A percentile compares a stretch with the other conserved stretches of the same genome.
Conservation (phyloP, 2,113 vertebrate genomes). For the Oncorhynchus gorbuscha region DNA sequence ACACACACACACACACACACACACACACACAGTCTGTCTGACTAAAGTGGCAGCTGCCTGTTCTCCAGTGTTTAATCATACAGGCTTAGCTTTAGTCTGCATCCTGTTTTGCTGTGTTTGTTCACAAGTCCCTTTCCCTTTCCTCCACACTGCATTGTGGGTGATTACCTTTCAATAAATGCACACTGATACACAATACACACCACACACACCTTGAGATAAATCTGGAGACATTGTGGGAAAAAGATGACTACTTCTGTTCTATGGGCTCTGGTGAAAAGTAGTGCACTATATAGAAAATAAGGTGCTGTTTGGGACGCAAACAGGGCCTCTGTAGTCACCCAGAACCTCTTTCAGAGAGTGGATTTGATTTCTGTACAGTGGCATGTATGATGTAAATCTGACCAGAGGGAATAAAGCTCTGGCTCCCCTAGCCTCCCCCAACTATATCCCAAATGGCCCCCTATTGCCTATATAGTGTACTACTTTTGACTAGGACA, state of each 20-base stretch:
- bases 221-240: slow-evolving; percentile 26
- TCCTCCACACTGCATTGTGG: slow-evolving; percentile 44
- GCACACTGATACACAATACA: slow-evolving; percentile 6
- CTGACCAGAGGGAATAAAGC: slow-evolving; percentile 61
- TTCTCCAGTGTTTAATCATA: slow-evolving; percentile 50
- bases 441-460: too few species aligned
- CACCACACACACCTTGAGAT: slow-evolving; percentile 19
- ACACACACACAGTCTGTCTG: too few species aligned
- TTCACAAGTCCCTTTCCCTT: slow-evolving; percentile 56
- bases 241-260: slow-evolving; percentile 1
- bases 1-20: too few species aligned
- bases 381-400: slow-evolving; percentile 69
- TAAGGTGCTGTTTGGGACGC: background rate
- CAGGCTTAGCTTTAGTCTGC: slow-evolving; percentile 32
- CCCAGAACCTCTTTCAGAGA: slow-evolving; percentile 36
- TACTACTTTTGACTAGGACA: too few species aligned
- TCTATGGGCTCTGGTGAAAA: too few species aligned
- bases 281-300: too few species aligned
- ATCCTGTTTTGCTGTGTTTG: slow-evolving; percentile 71
- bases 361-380: slow-evolving; percentile 59
- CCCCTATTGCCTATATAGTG: too few species aligned
- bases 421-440: slow-evolving; percentile 40
- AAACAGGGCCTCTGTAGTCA: slow-evolving; percentile 30
- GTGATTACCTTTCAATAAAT: slow-evolving; percentile 25
- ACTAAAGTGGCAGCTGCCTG: too few species aligned